phyloP scores from a whole-genome alignment of 2,797 vertebrate species.

The Percopsis omiscomaycus region DNA sequence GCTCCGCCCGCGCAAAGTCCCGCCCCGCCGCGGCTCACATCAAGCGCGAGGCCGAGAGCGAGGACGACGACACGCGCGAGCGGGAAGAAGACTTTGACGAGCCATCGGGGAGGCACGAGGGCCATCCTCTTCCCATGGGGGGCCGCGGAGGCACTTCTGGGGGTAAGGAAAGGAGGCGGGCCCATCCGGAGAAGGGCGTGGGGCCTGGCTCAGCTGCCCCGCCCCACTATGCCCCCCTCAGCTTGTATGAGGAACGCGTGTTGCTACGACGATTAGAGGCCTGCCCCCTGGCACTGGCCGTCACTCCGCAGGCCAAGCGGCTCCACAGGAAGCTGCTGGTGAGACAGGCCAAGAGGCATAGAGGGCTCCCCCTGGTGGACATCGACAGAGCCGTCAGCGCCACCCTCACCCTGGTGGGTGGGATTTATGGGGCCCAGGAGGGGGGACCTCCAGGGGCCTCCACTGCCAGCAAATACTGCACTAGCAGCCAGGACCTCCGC shows the following conservation, averaged over 20 bases:
- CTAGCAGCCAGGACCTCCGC: conserved; percentile 86
- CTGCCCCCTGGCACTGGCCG: conserved; percentile 85
- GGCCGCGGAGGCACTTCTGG: conserved; percentile 18
- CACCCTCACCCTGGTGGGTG: conserved; percentile 87
- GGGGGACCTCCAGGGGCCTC: conserved; percentile 51
- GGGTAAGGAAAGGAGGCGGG: conserved; percentile 73
- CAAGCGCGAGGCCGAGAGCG: conserved; percentile 91
- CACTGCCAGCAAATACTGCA: conserved; percentile 71
- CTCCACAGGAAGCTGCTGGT: conserved; percentile 89
- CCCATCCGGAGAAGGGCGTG: conserved; percentile 68
- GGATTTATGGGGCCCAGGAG: conserved; percentile 84
- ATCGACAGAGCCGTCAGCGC: conserved; percentile 86
- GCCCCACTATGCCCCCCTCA: conserved; percentile 74
- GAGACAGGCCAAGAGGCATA: conserved; percentile 87
- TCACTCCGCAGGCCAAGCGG: conserved; percentile 87
- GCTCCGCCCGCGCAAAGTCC: conserved; percentile 82
- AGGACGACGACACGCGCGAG: conserved; percentile 83
- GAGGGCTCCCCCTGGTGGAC: conserved; percentile 91
- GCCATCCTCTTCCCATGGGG: conserved; percentile 23
- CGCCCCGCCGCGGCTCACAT: conserved; percentile 79
- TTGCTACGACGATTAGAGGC: conserved; percentile 87
- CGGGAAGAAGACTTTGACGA: conserved; percentile 77
- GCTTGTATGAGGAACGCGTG: conserved; percentile 89
- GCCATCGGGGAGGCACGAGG: conserved; percentile 46
- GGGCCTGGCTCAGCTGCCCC: conserved; percentile 1